Conservation (phyloP, 2,888 invertebrate species). For the Parasteatoda lunata region DNA sequence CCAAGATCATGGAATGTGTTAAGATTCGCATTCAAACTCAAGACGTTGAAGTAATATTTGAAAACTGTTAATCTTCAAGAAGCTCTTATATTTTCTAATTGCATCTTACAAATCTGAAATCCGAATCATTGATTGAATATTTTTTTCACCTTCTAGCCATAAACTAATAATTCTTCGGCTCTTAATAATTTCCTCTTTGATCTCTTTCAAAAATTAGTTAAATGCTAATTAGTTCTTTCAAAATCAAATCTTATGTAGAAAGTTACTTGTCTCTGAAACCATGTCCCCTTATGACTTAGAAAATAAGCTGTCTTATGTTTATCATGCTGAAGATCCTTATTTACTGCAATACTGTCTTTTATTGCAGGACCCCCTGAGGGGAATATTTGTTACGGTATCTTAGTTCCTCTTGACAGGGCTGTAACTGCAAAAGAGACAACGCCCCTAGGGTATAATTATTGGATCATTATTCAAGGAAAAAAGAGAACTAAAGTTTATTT, state of each 20-base stretch:
- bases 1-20: too few species aligned
- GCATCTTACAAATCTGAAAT: too few species aligned
- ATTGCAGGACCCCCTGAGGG: conserved; percentile 43
- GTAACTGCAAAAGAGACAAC: conserved; percentile 11
- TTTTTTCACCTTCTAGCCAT: conserved; percentile 30
- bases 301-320: conserved; percentile 47
- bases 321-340: conserved; percentile 17
- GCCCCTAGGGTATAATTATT: conserved; percentile 45
- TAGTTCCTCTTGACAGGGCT: conserved; percentile 19
- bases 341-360: conserved; percentile 35
- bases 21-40: too few species aligned
- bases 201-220: conserved; percentile 42
- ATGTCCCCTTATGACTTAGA: conserved; percentile 11
- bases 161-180: conserved; percentile 10
- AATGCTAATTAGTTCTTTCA: conserved; percentile 58
- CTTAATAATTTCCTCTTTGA: conserved; percentile 32
- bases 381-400: conserved; percentile 27
- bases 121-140: background rate
- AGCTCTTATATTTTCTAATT: too few species aligned
- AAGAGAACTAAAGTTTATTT: conserved; percentile 48
- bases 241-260: conserved; percentile 13
- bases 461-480: conserved; percentile 57
- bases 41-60: too few species aligned
- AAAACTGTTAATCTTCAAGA: too few species aligned
- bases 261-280: conserved; percentile 13